Evolutionary conservation across 2,888 invertebrate genomes (phyloP).

Genomic region (Glyphotaelius pellucidus): DNA sequence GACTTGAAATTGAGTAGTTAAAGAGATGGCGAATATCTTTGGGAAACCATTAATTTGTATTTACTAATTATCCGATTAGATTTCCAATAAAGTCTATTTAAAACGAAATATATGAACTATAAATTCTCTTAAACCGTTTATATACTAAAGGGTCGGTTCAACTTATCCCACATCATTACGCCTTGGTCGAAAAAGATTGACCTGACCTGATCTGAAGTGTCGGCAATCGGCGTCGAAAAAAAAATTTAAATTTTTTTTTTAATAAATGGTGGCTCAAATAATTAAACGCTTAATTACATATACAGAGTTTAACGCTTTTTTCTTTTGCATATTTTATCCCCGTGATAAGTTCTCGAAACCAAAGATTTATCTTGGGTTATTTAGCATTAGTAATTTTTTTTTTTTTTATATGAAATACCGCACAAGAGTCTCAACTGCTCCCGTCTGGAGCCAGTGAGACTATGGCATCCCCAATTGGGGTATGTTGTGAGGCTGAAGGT

Average conservation of each 20-base stretch:
- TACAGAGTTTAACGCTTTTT: background rate
- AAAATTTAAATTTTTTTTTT: background rate
- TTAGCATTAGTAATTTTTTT: background rate
- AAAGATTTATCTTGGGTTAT: background rate
- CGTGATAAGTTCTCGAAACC: background rate
- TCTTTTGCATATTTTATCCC: background rate
- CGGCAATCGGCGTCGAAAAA: background rate
- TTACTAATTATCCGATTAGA: background rate
- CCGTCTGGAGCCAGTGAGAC: too few species aligned
- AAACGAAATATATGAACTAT: background rate
- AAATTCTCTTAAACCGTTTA: background rate
- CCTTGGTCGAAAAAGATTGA: background rate
- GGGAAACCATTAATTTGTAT: background rate
- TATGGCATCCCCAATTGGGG: too few species aligned
- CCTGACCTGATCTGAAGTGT: background rate
- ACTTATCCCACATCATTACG: background rate
- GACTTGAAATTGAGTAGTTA: background rate
- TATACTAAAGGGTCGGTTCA: background rate
- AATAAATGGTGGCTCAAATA: background rate
- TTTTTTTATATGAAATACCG: too few species aligned
- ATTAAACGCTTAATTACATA: background rate
- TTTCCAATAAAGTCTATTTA: background rate
- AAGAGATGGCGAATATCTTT: background rate
- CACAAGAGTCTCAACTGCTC: too few species aligned
- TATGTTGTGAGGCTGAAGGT: too few species aligned